These are phyloP conservation scores for Drosophila mauritiana DNA, from an alignment of 1,140 invertebrate species.

Conservation along the genomic window DNA sequence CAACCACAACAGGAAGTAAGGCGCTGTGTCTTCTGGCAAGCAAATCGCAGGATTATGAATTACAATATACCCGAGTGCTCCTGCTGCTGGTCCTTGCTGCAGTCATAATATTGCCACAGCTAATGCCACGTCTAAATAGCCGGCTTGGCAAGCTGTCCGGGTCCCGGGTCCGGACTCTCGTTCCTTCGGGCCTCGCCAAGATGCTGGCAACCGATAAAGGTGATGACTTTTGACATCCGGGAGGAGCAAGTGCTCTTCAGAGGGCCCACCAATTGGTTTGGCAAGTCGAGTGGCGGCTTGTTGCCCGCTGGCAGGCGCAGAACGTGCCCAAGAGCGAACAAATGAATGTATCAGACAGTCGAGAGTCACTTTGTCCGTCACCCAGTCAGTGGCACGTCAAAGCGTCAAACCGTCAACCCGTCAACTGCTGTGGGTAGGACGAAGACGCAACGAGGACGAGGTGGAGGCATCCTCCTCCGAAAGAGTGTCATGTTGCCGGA, in stretches of 20 bases:
- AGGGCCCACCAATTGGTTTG: constrained; percentile 62
- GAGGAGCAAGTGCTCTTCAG: constrained; percentile 37
- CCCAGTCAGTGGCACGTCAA: constrained; percentile 23
- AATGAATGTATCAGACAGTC: constrained; percentile 67
- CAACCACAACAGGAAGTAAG: constrained; percentile 73
- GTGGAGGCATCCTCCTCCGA: constrained; percentile 32
- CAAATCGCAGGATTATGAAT: constrained; percentile 79
- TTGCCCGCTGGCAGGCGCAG: constrained; percentile 27
- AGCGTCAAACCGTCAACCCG: constrained; percentile 24
- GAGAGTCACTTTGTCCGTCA: constrained; percentile 38
- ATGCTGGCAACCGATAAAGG: constrained; percentile 66
- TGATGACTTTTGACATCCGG: constrained; percentile 77
- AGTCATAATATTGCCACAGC: constrained; percentile 81
- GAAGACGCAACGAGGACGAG: background rate
- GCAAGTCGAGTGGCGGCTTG: constrained; percentile 64
- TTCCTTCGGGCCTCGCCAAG: background rate
- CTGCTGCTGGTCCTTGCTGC: constrained; percentile 24
- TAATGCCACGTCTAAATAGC: constrained; percentile 63
- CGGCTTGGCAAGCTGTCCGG: constrained; percentile 36
- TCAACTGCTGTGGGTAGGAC: constrained; percentile 13
- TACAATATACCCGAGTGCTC: constrained; percentile 72
- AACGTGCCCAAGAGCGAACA: constrained; percentile 69
- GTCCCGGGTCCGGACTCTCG: background rate
- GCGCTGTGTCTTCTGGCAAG: constrained; percentile 75
- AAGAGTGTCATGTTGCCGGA: constrained; percentile 70